Percentiles rank a stretch among this genome's conserved stretches.
Conservation (phyloP, 2,797 vertebrate genomes). For the Neosalanx taihuensis region DNA sequence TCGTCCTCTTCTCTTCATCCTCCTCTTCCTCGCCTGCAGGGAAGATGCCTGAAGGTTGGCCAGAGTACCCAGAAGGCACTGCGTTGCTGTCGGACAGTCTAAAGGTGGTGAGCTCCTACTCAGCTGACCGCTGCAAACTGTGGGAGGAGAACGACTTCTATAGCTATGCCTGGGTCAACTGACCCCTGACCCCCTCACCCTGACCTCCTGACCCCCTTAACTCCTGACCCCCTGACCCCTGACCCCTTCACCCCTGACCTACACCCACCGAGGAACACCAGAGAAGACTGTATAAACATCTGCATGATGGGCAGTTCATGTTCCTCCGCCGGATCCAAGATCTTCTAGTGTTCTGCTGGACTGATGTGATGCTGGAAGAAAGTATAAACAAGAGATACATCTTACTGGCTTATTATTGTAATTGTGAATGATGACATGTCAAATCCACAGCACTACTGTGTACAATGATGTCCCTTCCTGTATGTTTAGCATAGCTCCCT, state of each 20-base stretch:
- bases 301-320: no score
- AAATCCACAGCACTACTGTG: no score
- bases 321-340: no score
- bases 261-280: no score
- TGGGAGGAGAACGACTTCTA: conserved; percentile 68
- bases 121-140: conserved; percentile 54
- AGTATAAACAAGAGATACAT: no score
- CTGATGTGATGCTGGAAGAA: no score
- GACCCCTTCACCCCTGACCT: background rate
- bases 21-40: conserved; percentile 50
- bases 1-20: background rate
- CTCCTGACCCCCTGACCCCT: background rate
- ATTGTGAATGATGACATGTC: no score
- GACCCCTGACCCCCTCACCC: background rate
- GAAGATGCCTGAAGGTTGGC: conserved; percentile 66
- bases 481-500: no score
- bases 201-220: background rate
- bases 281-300: no score
- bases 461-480: no score
- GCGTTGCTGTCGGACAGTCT: conserved; percentile 63
- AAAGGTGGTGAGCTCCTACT: conserved; percentile 26
- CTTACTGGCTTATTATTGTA: no score
- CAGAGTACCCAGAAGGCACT: conserved; percentile 60
- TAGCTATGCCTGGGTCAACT: conserved; percentile 9
- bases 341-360: no score